A percentile compares a stretch with the other conserved stretches of the same genome.
Conservation (phyloP, 2,888 invertebrate genomes). For the Mythimna albipuncta region DNA sequence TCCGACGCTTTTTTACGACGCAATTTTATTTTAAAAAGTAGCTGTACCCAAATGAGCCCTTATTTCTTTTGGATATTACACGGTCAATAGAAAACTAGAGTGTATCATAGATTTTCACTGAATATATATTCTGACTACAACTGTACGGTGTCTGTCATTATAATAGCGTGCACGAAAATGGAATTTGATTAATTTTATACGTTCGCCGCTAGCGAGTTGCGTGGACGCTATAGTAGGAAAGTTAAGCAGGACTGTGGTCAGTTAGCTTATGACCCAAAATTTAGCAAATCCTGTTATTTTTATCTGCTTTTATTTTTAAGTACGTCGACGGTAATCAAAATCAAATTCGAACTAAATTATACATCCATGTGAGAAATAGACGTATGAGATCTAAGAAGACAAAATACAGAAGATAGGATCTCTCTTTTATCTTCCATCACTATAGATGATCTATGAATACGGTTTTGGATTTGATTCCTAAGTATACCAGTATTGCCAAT, state of each 20-base stretch:
- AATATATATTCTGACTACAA: conserved; percentile 10
- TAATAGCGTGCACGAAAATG: conserved; percentile 33
- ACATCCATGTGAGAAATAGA: neutral
- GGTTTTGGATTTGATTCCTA: neutral
- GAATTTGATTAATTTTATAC: conserved; percentile 56
- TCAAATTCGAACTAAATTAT: no score
- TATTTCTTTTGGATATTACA: no score
- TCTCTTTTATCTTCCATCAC: no score
- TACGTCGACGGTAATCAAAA: neutral
- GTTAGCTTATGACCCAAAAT: neutral
- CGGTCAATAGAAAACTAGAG: neutral
- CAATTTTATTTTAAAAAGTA: no score
- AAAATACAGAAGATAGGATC: no score
- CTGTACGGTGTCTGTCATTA: conserved; percentile 31
- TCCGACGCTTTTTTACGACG: no score
- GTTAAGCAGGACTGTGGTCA: neutral
- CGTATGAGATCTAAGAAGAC: neutral
- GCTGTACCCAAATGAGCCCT: no score
- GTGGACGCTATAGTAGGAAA: neutral
- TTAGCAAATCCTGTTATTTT: neutral
- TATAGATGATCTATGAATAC: neutral
- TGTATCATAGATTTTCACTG: conserved; percentile 1
- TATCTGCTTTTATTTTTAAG: no score
- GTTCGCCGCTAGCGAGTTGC: conserved; percentile 23
- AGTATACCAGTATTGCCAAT: neutral